phyloP scores from a whole-genome alignment of 2,113 vertebrate species.

The Benthochromis sp. region DNA sequence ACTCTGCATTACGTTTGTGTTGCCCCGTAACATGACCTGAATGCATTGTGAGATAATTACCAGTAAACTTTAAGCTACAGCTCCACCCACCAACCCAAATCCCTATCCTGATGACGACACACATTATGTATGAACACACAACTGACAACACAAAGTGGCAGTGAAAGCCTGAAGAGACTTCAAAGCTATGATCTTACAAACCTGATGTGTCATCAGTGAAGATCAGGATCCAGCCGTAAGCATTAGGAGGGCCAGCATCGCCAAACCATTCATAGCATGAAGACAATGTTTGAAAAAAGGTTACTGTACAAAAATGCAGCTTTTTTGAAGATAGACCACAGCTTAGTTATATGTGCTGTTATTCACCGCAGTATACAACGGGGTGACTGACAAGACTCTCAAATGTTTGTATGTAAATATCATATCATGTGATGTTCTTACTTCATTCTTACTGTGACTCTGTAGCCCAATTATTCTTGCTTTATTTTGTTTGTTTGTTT shows the following conservation, averaged over 20 bases:
- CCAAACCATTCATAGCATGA: neutral
- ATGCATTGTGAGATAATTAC: neutral
- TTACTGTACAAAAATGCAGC: neutral
- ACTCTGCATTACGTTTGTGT: neutral
- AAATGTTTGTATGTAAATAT: neutral
- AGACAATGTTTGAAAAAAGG: neutral
- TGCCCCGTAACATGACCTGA: neutral
- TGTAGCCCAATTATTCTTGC: neutral
- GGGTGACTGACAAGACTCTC: neutral
- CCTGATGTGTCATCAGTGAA: neutral
- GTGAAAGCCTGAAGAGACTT: neutral
- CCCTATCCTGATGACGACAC: neutral
- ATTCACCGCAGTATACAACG: neutral
- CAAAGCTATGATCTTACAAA: neutral
- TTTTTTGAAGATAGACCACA: neutral
- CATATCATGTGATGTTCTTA: neutral
- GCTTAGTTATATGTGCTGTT: neutral
- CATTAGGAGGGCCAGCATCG: neutral
- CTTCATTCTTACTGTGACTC: neutral
- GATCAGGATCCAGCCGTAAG: neutral
- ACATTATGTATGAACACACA: neutral
- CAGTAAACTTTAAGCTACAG: neutral
- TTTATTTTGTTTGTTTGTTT: accelerated
- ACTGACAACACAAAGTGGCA: neutral
- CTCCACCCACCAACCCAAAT: neutral